Evolutionary conservation across 2,113 vertebrate species (phyloP).

Genomic region (Canis aureus): DNA sequence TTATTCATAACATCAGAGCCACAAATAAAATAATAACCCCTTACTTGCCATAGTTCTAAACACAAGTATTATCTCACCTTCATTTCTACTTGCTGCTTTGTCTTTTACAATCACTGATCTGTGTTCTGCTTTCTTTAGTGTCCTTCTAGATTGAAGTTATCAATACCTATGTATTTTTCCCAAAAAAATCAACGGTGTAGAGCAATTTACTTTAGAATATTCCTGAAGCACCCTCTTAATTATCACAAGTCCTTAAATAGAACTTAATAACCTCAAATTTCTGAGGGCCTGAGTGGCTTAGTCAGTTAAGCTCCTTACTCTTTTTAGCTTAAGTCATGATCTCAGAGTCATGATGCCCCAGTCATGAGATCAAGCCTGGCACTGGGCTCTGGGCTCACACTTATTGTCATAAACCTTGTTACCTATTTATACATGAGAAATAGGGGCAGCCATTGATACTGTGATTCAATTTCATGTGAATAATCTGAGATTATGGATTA

Average conservation of each 20-base stretch:
- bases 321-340: background rate
- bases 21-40: background rate
- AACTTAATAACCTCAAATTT: background rate
- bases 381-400: background rate
- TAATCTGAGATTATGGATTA: background rate
- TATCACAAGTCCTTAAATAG: background rate
- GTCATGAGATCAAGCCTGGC: background rate
- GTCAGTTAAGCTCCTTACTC: background rate
- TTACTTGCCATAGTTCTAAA: background rate
- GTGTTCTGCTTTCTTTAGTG: background rate
- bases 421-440: background rate
- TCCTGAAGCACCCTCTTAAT: background rate
- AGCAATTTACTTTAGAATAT: background rate
- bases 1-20: background rate
- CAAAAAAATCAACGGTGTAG: background rate
- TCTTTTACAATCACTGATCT: background rate
- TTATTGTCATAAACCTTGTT: background rate
- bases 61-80: background rate
- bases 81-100: background rate
- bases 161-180: background rate
- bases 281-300: background rate
- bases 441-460: background rate
- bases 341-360: background rate
- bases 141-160: background rate
- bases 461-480: background rate